phyloP scores from a whole-genome alignment of 2,888 invertebrate species.

The Sminthurides aquaticus region DNA sequence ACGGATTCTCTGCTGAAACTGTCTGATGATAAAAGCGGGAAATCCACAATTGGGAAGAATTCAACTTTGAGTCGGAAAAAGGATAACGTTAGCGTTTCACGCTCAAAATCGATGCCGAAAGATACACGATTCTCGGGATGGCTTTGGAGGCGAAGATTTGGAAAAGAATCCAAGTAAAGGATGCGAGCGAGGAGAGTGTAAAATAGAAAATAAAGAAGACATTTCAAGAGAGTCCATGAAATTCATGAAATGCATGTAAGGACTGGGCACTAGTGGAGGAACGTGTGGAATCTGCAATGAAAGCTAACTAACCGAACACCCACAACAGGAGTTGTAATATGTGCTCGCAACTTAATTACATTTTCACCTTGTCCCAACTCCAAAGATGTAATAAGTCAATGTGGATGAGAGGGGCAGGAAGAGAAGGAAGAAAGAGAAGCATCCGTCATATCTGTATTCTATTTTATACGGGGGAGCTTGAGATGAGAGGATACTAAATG shows the following conservation, averaged over 20 bases:
- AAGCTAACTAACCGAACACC: not conserved
- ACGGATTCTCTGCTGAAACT: conserved; percentile 27
- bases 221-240: not conserved
- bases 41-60: conserved; percentile 8
- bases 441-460: no score
- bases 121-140: conserved; percentile 62
- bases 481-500: no score
- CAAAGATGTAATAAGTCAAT: no score
- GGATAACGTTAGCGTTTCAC: conserved; percentile 12
- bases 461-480: no score
- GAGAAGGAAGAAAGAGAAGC: no score
- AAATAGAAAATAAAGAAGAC: not conserved
- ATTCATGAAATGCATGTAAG: not conserved
- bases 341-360: no score
- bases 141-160: conserved; percentile 52
- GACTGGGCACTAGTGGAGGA: not conserved
- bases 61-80: conserved; percentile 16
- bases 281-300: not conserved
- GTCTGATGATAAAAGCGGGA: conserved; percentile 14
- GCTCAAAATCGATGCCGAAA: conserved; percentile 66
- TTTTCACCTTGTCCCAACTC: no score
- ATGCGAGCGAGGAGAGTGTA: not conserved
- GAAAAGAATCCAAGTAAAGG: conserved; percentile 16
- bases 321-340: not conserved
- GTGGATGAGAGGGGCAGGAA: no score